Percentiles rank a stretch among this genome's conserved stretches.
These are phyloP conservation scores for Tetramorium simillimum DNA, from an alignment of 1,140 invertebrate genomes.

Conservation along the genomic window DNA sequence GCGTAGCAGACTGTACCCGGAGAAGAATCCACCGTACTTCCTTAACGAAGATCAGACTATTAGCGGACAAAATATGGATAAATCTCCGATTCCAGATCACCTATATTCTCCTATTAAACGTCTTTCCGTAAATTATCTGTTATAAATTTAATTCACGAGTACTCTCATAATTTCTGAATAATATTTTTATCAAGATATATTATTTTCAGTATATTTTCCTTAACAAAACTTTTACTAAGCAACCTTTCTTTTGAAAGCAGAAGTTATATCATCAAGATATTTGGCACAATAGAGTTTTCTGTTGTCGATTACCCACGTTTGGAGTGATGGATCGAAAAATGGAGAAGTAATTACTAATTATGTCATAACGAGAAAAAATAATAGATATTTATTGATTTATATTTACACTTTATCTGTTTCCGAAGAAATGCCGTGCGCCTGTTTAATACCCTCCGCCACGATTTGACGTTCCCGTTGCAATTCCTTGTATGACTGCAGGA, in stretches of 20 bases:
- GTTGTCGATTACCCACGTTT: not conserved
- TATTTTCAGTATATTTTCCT: not conserved
- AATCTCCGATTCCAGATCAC: not conserved
- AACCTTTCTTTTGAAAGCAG: not conserved
- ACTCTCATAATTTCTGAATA: not conserved
- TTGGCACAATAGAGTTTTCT: not conserved
- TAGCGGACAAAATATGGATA: not conserved
- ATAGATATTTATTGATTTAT: slow-evolving; percentile 39
- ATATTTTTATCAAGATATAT: not conserved
- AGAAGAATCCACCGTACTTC: not conserved
- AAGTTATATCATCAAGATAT: not conserved
- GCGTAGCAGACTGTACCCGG: not conserved
- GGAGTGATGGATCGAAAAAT: not conserved
- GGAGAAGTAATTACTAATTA: not conserved
- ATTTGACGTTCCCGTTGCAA: slow-evolving; percentile 86
- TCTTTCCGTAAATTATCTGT: not conserved
- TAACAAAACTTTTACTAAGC: not conserved
- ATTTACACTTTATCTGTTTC: slow-evolving; percentile 5
- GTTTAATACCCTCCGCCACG: slow-evolving; percentile 87
- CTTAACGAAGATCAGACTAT: not conserved
- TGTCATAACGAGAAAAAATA: not conserved
- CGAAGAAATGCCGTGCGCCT: slow-evolving; percentile 85
- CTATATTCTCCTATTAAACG: not conserved
- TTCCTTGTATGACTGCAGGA: slow-evolving; percentile 89
- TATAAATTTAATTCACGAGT: not conserved